These are phyloP conservation scores for Aphidius ervi DNA, from an alignment of 1,140 invertebrate genomes.

Conservation along the genomic window DNA sequence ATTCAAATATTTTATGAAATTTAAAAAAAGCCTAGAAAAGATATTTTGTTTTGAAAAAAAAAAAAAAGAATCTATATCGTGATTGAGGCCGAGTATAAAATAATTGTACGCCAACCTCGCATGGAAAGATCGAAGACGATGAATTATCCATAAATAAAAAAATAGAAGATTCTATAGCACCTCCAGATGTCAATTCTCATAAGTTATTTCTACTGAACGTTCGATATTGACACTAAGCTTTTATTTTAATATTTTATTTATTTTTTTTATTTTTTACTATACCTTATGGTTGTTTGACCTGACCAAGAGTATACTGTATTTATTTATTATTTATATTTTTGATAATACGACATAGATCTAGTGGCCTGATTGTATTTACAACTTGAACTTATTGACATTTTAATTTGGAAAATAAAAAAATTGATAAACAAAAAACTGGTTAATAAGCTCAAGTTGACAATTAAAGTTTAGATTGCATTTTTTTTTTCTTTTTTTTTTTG, in stretches of 20 bases:
- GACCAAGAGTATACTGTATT: neutral
- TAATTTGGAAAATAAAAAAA: no score
- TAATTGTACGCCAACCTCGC: slow-evolving; percentile 12
- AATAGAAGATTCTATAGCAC: slow-evolving; percentile 36
- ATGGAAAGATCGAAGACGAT: slow-evolving; percentile 44
- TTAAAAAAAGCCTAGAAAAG: no score
- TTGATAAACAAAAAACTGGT: no score
- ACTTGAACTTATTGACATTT: neutral
- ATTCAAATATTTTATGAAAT: no score
- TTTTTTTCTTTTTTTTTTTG: no score
- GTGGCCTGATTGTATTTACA: neutral
- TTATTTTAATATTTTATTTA: neutral
- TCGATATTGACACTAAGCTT: slow-evolving; percentile 14
- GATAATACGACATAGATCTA: neutral
- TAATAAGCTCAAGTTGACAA: no score
- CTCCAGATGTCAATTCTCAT: slow-evolving; percentile 45
- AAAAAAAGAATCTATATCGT: neutral
- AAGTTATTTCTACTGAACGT: slow-evolving; percentile 14
- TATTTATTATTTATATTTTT: slow-evolving; percentile 7
- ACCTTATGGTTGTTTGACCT: neutral
- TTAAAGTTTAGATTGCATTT: no score
- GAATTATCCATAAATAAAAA: slow-evolving; percentile 49
- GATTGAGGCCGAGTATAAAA: neutral
- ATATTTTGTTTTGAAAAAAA: neutral
- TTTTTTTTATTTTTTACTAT: neutral